Evolutionary conservation across 2,888 invertebrate genomes (phyloP).

Genomic region (Labia minor): DNA sequence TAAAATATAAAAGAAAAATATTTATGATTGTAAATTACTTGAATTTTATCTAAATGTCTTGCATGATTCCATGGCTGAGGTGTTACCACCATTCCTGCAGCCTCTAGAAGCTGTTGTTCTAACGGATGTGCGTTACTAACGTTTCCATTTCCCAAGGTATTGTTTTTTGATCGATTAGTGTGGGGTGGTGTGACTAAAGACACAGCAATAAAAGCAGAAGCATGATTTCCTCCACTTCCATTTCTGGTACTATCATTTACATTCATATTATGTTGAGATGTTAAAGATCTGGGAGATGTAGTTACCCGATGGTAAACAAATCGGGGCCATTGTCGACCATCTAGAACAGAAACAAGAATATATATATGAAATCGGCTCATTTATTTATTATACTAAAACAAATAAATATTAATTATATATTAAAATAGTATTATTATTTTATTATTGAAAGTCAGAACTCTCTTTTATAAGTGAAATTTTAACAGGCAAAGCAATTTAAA

Average conservation of each 20-base stretch:
- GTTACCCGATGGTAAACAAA: slow-evolving; percentile 28
- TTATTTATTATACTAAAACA: no score
- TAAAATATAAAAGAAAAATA: no score
- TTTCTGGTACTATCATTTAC: slow-evolving; percentile 5
- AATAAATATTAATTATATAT: no score
- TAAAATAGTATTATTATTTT: no score
- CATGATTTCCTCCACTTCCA: slow-evolving; percentile 15
- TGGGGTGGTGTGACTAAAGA: slow-evolving; percentile 22
- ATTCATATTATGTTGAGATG: slow-evolving; percentile 20
- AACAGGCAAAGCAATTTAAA: no score
- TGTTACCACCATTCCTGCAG: slow-evolving; percentile 19
- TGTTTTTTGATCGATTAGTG: slow-evolving; percentile 16
- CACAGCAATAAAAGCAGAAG: slow-evolving; percentile 24
- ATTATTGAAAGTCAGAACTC: no score
- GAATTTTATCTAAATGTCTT: slow-evolving; percentile 24
- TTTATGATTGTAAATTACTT: slow-evolving; percentile 22
- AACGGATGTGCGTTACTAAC: slow-evolving; percentile 19
- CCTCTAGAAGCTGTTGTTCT: slow-evolving; percentile 25
- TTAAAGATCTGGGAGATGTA: slow-evolving; percentile 24
- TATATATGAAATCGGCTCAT: no score
- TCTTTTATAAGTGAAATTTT: no score
- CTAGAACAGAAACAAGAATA: neutral
- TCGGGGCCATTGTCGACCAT: slow-evolving; percentile 24
- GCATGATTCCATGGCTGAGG: slow-evolving; percentile 24
- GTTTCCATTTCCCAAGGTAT: neutral